Percentiles rank a stretch among this genome's conserved stretches.
Evolutionary conservation across 2,888 invertebrate genomes (phyloP).

Genomic region (Pristionchus exspectatus): DNA sequence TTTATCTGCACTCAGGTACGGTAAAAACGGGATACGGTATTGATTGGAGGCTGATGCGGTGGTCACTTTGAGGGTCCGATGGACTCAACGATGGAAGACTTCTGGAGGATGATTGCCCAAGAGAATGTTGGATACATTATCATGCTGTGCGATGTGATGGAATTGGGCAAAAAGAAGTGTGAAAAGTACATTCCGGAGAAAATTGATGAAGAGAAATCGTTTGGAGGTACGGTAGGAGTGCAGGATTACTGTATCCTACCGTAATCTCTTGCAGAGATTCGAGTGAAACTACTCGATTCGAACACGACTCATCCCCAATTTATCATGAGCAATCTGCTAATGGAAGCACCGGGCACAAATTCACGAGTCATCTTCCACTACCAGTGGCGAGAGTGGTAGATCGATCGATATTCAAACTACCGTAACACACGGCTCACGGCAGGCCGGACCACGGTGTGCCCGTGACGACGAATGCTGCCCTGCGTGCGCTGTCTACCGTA

Average conservation of each 20-base stretch:
- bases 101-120: slow-evolving; percentile 55
- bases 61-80: slow-evolving; percentile 42
- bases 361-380: slow-evolving; percentile 50
- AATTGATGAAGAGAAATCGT: slow-evolving; percentile 44
- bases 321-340: slow-evolving; percentile 20
- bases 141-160: slow-evolving; percentile 55
- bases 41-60: background rate
- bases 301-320: slow-evolving; percentile 19
- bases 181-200: slow-evolving; percentile 54
- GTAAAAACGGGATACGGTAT: background rate
- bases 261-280: slow-evolving; percentile 13
- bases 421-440: background rate
- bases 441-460: slow-evolving; percentile 62
- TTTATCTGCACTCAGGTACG: slow-evolving; percentile 55
- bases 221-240: slow-evolving; percentile 47
- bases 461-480: slow-evolving; percentile 53
- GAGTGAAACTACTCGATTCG: background rate
- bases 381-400: slow-evolving; percentile 57
- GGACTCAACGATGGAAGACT: slow-evolving; percentile 38
- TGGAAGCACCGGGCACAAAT: slow-evolving; percentile 20
- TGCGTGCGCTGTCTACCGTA: slow-evolving; percentile 55
- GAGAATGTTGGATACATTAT: slow-evolving; percentile 40
- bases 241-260: background rate
- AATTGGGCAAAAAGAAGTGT: slow-evolving; percentile 55
- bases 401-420: background rate